Evolutionary conservation across 2,113 vertebrate genomes (phyloP).

Genomic region (Gnathonemus longibarbis): DNA sequence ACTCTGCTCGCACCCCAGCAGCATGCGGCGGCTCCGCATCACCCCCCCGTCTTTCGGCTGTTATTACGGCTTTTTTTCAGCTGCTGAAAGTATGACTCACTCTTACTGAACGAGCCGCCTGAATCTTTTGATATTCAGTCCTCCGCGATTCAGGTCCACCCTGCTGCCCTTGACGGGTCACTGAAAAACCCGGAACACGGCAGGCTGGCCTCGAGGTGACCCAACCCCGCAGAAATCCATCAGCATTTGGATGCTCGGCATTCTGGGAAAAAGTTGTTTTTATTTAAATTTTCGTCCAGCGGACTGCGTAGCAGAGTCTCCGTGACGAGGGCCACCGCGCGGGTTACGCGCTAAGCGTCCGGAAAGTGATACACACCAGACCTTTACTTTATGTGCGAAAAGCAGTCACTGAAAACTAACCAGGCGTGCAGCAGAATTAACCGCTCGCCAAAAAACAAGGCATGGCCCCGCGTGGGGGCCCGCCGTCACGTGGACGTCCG

Average conservation of each 20-base stretch:
- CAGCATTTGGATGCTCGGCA: not conserved
- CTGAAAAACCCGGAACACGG: not conserved
- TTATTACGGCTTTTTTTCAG: not conserved
- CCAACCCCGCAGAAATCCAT: not conserved
- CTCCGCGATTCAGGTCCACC: not conserved
- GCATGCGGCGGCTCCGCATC: not conserved
- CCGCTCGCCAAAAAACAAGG: not conserved
- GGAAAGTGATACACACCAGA: conserved; percentile 47
- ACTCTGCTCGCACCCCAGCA: not conserved
- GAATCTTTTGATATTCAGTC: not conserved
- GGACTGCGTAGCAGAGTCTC: not conserved
- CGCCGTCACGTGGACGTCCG: conserved; percentile 46
- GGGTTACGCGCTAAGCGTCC: conserved; percentile 40
- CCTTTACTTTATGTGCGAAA: conserved; percentile 53
- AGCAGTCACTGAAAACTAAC: conserved; percentile 52
- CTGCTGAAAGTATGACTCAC: not conserved
- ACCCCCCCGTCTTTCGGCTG: not conserved
- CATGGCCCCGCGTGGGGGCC: conserved; percentile 32
- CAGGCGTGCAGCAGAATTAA: conserved; percentile 38
- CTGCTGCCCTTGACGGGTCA: not conserved
- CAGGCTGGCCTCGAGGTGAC: not conserved
- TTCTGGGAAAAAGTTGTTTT: not conserved
- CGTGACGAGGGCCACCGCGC: conserved; percentile 27
- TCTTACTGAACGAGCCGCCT: not conserved
- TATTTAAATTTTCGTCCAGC: not conserved